Evolutionary conservation across 2,888 invertebrate species (phyloP), one percentile per base, ranked within the genome.

Genomic region (Eubasilissa splendida): DNA sequence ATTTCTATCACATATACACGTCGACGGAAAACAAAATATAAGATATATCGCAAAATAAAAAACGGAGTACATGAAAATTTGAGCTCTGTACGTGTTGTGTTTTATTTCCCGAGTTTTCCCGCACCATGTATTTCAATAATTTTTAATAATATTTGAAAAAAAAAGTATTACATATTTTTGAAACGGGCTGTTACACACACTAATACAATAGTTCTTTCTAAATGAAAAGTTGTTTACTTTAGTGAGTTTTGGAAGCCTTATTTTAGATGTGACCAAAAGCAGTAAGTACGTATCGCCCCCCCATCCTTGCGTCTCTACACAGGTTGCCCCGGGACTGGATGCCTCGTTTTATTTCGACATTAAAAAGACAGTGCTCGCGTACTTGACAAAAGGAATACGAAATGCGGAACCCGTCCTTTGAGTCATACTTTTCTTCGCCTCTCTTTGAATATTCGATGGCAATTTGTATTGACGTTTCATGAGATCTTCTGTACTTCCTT

Each of bases 311-410:
- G 65, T 5, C 9, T 1, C 66, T 66, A 42, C 14, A 50, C 54
- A 54, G 42, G 71, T 4, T 56, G 71, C 71, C 71, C 71, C 52
- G 58, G 31, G 42, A 56, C 54, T 56, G 71, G n/a, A 73, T 42
- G 56, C 56, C 71, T 73, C 42, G 56, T 56, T 73, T 78, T 78
- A 59, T 71, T 52, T 53, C 54, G 71, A 71, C 71, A 60, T 78
- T 78, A 71, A 78, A 76, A 78, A 78, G 71, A 70, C 68, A 65
- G 68, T 7, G 71, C 42, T 33, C 58, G 10, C 71, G 31, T 73
- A 8, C 68, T 11, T 42, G 63, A 56, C 74, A 77, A 74, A 77
- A 81, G 76, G 79, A 79, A 71, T 81, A 71, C 14, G 70, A 68
- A 79, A 81, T 79, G 58, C 58, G 31, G 56, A 68, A 70, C 56